Base-by-base conservation (phyloP, 2,888 invertebrate genomes). In the Orthonevra nobilis region DNA sequence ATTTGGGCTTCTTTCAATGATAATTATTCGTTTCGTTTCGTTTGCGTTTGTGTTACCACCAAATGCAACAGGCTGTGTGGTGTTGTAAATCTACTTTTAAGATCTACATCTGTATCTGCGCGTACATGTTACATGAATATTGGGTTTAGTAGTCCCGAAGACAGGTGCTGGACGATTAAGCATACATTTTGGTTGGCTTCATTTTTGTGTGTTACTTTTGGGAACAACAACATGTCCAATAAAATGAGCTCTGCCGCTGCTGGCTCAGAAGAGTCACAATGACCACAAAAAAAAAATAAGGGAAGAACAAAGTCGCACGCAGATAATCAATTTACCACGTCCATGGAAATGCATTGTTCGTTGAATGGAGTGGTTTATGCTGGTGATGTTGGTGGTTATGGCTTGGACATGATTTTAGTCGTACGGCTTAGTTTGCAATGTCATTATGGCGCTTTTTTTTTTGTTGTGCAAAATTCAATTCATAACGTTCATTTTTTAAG, bases 131-230 rank as follows among this genome's bases (percentile, higher is more conserved):
- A n/a, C n/a, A 10, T 64, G 42, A 38, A 19, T 50, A 63, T 44
- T 66, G 60, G 46, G 14, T 34, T 42, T 28, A 44, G n/a, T n/a
- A n/a, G 64, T 44, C 60, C 50, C 38, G 54, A 54, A 54, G 79
- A 72, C 79, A 79, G 79, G 79, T 79, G 79, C 79, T 66, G 52
- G 64, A 66, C 60, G 77, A 72, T 77, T 72, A 77, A 72, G 52
- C 48, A 40, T 58, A 46, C 63, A 56, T 56, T 58, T 58, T 60
- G 44, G 32, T 46, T 46, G 12, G 34, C 34, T 32, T 44, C 36
- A 14, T 52, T 14, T 48, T 32, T 60, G 38, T 44, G 14, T 50
- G 28, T 63, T 38, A 44, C 19, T 38, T 72, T 74, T 70, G 52
- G 70, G 15, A 64, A 23, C 23, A 75, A n/a, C 69, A 66, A 66